phyloP scores from a whole-genome alignment of 2,113 vertebrate genomes.

The Cheilinus undulatus region DNA sequence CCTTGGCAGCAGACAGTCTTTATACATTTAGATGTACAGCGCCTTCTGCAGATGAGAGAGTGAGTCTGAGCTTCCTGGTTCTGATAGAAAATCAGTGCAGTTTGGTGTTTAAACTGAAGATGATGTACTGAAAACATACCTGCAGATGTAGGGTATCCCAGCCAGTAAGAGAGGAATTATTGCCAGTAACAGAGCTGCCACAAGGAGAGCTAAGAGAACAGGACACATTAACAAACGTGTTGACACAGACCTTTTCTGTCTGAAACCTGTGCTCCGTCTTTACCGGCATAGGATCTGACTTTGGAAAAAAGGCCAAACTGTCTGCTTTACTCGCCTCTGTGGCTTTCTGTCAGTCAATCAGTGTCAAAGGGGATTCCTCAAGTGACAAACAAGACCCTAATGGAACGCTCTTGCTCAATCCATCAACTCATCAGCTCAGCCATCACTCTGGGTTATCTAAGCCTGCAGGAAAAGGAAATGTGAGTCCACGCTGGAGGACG shows the following conservation, averaged over 20 bases:
- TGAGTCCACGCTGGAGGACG: slow-evolving; percentile 58
- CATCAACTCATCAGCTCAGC: slow-evolving; percentile 54
- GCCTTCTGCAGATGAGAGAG: slow-evolving; percentile 68
- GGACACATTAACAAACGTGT: slow-evolving; percentile 1
- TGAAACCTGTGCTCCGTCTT: too few species aligned
- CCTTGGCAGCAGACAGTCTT: slow-evolving; percentile 63
- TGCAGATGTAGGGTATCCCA: slow-evolving; percentile 68
- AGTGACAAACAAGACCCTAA: slow-evolving; percentile 70
- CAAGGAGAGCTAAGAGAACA: slow-evolving; percentile 77
- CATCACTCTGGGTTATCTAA: slow-evolving; percentile 71
- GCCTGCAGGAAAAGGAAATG: slow-evolving; percentile 58
- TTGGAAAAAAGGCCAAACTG: slow-evolving; percentile 35
- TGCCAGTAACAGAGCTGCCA: slow-evolving; percentile 69
- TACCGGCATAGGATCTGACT: slow-evolving; percentile 43
- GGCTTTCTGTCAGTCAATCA: slow-evolving; percentile 59
- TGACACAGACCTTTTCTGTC: too few species aligned
- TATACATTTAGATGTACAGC: slow-evolving; percentile 58
- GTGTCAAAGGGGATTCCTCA: slow-evolving; percentile 68
- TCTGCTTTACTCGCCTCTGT: slow-evolving; percentile 43
- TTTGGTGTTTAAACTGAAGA: slow-evolving; percentile 9
- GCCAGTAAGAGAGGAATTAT: slow-evolving; percentile 54
- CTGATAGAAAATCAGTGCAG: slow-evolving; percentile 40
- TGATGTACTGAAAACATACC: slow-evolving; percentile 63
- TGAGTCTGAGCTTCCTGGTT: slow-evolving; percentile 15
- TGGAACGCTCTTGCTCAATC: slow-evolving; percentile 66